These are phyloP conservation scores for Gryllus bimaculatus DNA, from an alignment of 1,140 invertebrate species.

Conservation along the genomic window DNA sequence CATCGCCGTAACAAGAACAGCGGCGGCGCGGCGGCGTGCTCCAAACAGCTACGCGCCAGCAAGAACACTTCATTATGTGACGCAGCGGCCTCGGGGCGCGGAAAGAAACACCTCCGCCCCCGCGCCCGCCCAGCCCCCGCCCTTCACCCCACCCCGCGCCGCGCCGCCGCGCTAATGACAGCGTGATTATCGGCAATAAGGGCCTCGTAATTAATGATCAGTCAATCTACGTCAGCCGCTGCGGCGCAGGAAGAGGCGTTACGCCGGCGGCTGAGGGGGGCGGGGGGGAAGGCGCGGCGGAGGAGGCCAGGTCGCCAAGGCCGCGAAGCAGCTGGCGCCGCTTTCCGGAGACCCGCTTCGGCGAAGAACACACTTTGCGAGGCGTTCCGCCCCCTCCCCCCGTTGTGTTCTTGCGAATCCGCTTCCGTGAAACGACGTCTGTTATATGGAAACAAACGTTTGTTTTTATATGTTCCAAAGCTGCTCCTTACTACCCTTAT, in stretches of 20 bases:
- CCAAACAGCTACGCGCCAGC: background rate
- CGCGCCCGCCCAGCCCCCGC: background rate
- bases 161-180: background rate
- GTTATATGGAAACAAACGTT: too few relatives aligned
- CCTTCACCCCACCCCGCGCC: too few relatives aligned
- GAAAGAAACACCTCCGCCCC: background rate
- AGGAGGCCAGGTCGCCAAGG: background rate
- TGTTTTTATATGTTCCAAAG: too few relatives aligned
- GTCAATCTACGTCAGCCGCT: background rate
- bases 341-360: background rate
- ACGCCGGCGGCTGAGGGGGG: background rate
- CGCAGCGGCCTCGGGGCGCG: too few relatives aligned
- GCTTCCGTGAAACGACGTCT: too few relatives aligned
- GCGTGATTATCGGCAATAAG: constrained; percentile 3
- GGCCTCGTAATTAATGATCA: background rate
- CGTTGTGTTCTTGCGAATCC: too few relatives aligned
- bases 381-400: too few relatives aligned
- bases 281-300: too few relatives aligned
- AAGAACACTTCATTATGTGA: constrained; percentile 5
- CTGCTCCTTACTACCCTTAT: too few relatives aligned
- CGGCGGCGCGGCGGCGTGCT: background rate
- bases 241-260: background rate
- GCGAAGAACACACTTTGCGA: too few relatives aligned
- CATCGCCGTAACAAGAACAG: constrained; percentile 3
- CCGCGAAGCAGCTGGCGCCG: background rate